A percentile compares a stretch with the other conserved stretches of the same genome.
Conservation (phyloP, 2,797 vertebrate species). For the Platyrinchus mystaceus region DNA sequence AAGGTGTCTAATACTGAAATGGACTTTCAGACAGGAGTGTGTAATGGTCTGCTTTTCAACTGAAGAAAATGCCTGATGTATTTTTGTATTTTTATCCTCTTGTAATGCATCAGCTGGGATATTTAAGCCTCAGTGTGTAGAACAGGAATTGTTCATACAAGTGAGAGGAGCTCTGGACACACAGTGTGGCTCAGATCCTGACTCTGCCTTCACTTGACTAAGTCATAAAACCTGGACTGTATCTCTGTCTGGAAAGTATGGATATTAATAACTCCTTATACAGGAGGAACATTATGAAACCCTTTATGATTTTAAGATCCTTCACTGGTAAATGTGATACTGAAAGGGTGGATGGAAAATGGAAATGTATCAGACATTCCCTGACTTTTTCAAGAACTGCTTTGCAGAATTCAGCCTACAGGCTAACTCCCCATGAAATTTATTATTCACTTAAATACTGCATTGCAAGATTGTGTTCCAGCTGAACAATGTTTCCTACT, state of each 20-base stretch:
- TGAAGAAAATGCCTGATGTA: background rate
- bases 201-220: background rate
- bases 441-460: constrained; percentile 25
- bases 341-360: background rate
- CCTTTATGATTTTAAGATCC: background rate
- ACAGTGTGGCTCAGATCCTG: background rate
- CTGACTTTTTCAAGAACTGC: background rate
- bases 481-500: background rate
- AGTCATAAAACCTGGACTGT: background rate
- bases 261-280: background rate
- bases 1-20: background rate
- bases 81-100: background rate
- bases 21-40: background rate
- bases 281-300: background rate
- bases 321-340: background rate
- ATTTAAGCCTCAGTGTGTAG: background rate
- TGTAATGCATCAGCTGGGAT: background rate
- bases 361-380: background rate
- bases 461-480: background rate
- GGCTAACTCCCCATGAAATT: constrained; percentile 9
- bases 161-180: background rate
- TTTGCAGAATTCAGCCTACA: background rate
- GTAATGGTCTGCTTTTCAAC: background rate
- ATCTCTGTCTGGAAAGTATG: background rate
- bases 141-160: background rate